Evolutionary conservation across 2,888 invertebrate species (phyloP), one percentile per base, ranked within the genome.

Genomic region (Melitaea athalia): DNA sequence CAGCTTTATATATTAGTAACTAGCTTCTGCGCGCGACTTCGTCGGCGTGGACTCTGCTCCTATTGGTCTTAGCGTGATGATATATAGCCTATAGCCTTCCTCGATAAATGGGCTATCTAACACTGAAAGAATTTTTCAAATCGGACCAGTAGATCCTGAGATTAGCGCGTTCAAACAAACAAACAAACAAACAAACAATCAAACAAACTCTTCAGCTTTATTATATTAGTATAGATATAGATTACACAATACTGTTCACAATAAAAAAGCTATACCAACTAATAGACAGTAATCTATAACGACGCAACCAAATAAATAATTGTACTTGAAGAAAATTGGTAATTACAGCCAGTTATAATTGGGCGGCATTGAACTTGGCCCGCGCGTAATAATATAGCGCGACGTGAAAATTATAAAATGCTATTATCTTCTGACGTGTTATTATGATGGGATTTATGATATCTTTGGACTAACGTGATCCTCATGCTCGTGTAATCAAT

Each of bases 361-460:
- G 76, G 78, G 79, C 80, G 85, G 76, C 88, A 86, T 84, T 83
- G 88, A 87, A 86, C 88, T 84, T 81, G 63, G 55, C 53, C 62
- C 45, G 61, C 45, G 67, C 61, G 52, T 71, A 74, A 67, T 75
- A 74, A 75, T 73, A 74, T 73, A 73, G 74, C 76, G 76, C 75
- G 76, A 74, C 69, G 67, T 76, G 76, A 73, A 79, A 81, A 84
- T 83, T 83, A 83, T 78, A 79, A n/a, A 81, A 78, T 76, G 77
- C 75, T 76, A 81, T 83, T 79, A 81, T 74, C 74, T 76, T 70
- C 78, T 77, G 82, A 79, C 79, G 75, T 77, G 81, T 80, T 83
- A 83, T 83, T 83, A 81, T 75, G 72, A 74, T 78, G 71, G 68
- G 74, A 74, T 76, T 77, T 78, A 76, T 75, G 74, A 67, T 72